phyloP scores from a whole-genome alignment of 1,140 invertebrate species.

The Drosophila sucinea region DNA sequence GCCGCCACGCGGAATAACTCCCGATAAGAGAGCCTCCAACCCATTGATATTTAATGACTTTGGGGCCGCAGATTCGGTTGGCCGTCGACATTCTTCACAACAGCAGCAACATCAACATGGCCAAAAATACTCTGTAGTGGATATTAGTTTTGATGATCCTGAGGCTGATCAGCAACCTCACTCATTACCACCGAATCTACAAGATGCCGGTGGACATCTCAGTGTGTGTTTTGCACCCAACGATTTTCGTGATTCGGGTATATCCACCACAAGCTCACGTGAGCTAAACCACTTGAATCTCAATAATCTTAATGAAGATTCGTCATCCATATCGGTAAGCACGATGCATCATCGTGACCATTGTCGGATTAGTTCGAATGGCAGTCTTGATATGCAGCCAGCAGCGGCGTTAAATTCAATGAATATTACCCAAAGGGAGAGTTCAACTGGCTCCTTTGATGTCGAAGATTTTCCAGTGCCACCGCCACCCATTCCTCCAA shows the following conservation, averaged over 20 bases:
- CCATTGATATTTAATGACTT: constrained; percentile 77
- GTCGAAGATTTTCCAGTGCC: constrained; percentile 78
- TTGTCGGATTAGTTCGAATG: constrained; percentile 72
- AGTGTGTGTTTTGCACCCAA: constrained; percentile 71
- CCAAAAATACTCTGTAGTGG: constrained; percentile 80
- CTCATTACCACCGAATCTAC: constrained; percentile 64
- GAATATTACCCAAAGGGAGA: constrained; percentile 76
- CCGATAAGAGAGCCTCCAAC: constrained; percentile 79
- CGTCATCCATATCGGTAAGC: constrained; percentile 58
- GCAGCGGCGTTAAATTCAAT: constrained; percentile 28
- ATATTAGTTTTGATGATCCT: constrained; percentile 81
- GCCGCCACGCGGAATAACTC: constrained; percentile 83
- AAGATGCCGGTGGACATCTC: constrained; percentile 52
- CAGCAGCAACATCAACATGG: constrained; percentile 64
- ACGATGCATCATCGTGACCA: constrained; percentile 77
- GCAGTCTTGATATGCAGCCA: constrained; percentile 61
- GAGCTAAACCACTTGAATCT: constrained; percentile 75
- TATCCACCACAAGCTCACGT: constrained; percentile 78
- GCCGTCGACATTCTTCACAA: constrained; percentile 63
- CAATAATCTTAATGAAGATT: constrained; percentile 77
- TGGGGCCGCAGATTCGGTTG: constrained; percentile 45
- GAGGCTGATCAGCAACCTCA: constrained; percentile 79
- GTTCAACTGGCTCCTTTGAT: constrained; percentile 73
- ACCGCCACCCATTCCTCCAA: constrained; percentile 77
- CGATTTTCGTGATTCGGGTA: constrained; percentile 81